Base-by-base conservation (phyloP, 2,797 vertebrate genomes). In the Enteromius afrohamiltoni region DNA sequence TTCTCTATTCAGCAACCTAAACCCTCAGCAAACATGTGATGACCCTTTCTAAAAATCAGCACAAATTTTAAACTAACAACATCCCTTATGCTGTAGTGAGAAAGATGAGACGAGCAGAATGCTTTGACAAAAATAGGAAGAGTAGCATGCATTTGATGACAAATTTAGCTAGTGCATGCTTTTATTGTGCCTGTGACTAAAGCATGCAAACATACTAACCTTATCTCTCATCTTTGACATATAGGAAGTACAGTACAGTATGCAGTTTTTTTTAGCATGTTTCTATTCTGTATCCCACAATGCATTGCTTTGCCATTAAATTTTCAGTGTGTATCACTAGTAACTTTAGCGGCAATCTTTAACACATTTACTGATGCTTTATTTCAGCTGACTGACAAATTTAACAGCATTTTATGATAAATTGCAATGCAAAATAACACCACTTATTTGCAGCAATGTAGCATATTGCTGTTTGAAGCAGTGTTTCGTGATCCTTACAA, bases 31-130 rank as follows among this genome's bases (percentile, higher is more conserved):
- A 23, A 60, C 34, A 40, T 37, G 53, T 47, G 58, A 58, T 55
- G 60, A 76, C 23, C 19, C 34, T 51, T n/a, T 16, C 37, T 77
- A 14, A 37, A 53, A 74, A 65, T 74, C 42, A 74, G 55, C 80
- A 82, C 19, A n/a, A 60, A 45, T 45, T 21, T 71, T 60, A 55
- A n/a, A 47, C 17, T 13, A 60, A 10, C 9, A 0, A 55, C 51
- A 51, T 64, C 68, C 40, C 62, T 81, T 47, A 21, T 53, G 45
- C 69, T 60, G 53, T 13, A 40, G 65, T 6, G 17, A 71, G 55
- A 10, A 23, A n/a, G 69, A 60, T 47, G 29, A 23, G 55, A 49
- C 34, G 1, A 51, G 70, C 70, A 6, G 47, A 73, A 29, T 14
- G 11, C 4, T 51, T 1, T 42, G 40, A 23, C 11, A 40, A 23